A percentile compares a stretch with the other conserved stretches of the same genome.
Conservation (phyloP, 2,113 vertebrate species). For the Rhinolophus ferrumequinum region DNA sequence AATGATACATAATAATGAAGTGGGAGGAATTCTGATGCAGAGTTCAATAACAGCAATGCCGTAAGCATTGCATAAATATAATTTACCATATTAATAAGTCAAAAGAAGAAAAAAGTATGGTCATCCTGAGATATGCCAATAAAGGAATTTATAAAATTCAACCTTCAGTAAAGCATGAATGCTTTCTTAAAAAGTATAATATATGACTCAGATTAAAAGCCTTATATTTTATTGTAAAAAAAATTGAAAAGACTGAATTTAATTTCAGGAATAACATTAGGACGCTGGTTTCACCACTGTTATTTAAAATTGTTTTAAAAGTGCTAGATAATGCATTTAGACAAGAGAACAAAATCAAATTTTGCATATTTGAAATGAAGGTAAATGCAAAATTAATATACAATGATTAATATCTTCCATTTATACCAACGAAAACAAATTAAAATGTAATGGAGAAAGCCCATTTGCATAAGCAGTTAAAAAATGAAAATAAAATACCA, state of each 20-base stretch:
- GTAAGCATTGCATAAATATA: neutral
- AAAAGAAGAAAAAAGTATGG: neutral
- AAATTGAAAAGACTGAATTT: neutral
- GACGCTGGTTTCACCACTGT: neutral
- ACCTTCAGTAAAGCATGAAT: neutral
- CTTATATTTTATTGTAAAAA: neutral
- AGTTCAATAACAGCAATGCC: neutral
- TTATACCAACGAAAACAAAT: slow-evolving; percentile 33
- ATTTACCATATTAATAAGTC: neutral
- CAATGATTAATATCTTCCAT: slow-evolving; percentile 36
- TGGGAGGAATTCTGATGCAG: neutral
- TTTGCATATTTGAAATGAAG: neutral
- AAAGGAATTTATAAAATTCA: slow-evolving; percentile 32
- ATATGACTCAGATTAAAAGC: slow-evolving; percentile 20
- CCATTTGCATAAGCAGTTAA: slow-evolving; percentile 40
- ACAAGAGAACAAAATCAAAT: slow-evolving; percentile 13
- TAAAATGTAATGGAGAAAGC: neutral
- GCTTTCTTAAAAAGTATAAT: neutral
- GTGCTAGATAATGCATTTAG: neutral
- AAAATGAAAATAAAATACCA: slow-evolving; percentile 22
- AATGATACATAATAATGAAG: neutral
- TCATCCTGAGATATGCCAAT: neutral
- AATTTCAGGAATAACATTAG: slow-evolving; percentile 6
- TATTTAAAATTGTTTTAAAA: slow-evolving; percentile 27
- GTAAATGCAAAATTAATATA: slow-evolving; percentile 52